phyloP scores from a whole-genome alignment of 2,888 invertebrate species.

The Callinectes sapidus region DNA sequence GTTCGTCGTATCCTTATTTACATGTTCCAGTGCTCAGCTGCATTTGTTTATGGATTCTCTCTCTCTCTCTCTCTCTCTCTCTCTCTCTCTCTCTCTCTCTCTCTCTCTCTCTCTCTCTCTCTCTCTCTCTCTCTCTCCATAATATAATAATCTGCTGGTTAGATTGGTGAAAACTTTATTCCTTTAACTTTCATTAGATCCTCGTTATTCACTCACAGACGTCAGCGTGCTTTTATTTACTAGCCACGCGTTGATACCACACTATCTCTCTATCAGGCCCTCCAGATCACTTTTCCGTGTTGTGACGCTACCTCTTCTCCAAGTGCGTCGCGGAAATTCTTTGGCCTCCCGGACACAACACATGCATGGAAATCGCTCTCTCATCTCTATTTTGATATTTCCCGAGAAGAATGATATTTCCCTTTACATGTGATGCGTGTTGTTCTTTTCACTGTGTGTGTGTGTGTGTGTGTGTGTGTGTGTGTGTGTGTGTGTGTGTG shows the following conservation, averaged over 20 bases:
- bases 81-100: background rate
- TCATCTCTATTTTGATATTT: background rate
- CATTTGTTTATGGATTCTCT: background rate
- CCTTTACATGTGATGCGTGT: background rate
- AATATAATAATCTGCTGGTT: background rate
- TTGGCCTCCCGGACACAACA: background rate
- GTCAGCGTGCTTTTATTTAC: background rate
- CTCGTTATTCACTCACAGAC: background rate
- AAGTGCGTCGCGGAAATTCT: background rate
- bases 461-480: constrained; percentile 21
- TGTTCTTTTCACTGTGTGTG: background rate
- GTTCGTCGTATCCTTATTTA: background rate
- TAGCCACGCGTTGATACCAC: background rate
- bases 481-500: constrained; percentile 30
- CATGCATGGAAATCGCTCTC: background rate
- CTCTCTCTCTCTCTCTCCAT: background rate
- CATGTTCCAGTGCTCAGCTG: background rate
- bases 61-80: constrained; percentile 6
- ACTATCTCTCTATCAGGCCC: background rate
- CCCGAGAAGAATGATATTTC: constrained; percentile 12
- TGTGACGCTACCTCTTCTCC: background rate
- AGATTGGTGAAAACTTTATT: background rate
- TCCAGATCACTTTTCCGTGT: background rate
- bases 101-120: background rate
- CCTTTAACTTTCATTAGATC: background rate